These are phyloP conservation scores for Mycalesis mineus DNA, from an alignment of 2,888 invertebrate species.

Conservation along the genomic window DNA sequence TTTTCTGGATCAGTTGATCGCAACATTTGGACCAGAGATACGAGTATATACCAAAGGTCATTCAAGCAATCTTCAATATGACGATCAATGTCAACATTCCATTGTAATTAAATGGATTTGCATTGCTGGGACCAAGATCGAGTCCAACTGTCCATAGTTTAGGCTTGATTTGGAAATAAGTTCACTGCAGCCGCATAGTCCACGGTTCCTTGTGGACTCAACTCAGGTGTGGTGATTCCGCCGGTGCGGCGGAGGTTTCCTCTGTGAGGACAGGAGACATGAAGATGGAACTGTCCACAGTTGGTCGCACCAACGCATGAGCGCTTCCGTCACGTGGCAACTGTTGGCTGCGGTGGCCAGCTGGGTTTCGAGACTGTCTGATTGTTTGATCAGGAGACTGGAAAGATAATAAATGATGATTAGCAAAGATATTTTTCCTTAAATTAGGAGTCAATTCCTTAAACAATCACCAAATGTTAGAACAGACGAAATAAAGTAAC, in stretches of 20 bases:
- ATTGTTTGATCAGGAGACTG: constrained; percentile 81
- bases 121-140: no score
- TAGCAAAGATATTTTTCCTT: not conserved
- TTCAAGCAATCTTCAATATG: not conserved
- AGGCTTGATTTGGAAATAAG: not conserved
- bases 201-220: not conserved
- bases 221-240: constrained; percentile 58
- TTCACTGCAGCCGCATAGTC: not conserved
- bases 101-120: no score
- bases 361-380: constrained; percentile 82
- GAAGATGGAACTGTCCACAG: constrained; percentile 89
- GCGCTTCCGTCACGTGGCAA: constrained; percentile 89
- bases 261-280: constrained; percentile 78
- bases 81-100: not conserved
- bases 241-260: constrained; percentile 57
- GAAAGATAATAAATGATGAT: constrained; percentile 24
- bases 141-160: not conserved
- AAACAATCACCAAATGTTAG: no score
- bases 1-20: no score
- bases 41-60: not conserved
- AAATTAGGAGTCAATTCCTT: no score
- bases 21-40: not conserved
- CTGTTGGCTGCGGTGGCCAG: constrained; percentile 92
- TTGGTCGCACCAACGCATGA: constrained; percentile 86
- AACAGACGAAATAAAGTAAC: no score